Evolutionary conservation across 1,140 invertebrate genomes (phyloP).

Genomic region (Branchinecta lynchi): DNA sequence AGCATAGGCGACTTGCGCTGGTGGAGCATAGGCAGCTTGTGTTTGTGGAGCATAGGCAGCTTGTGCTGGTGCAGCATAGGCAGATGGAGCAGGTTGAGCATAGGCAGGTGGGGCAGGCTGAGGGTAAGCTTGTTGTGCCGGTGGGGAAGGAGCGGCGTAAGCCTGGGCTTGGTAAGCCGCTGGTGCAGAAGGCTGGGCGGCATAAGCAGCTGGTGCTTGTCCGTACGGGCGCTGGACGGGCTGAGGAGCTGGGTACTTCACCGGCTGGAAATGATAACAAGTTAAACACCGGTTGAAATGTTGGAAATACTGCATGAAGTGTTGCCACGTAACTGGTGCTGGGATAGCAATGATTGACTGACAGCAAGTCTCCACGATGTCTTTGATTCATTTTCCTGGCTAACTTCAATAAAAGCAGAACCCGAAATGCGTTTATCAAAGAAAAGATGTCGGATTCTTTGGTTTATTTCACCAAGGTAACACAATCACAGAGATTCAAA

Average conservation of each 20-base stretch:
- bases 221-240: conserved; percentile 20
- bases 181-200: conserved; percentile 15
- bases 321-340: no score
- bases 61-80: conserved; percentile 18
- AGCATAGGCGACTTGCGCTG: not conserved
- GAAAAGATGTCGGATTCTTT: no score
- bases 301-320: no score
- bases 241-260: conserved; percentile 15
- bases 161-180: not conserved
- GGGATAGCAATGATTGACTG: no score
- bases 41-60: not conserved
- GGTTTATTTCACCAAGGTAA: no score
- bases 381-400: no score
- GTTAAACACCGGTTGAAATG: no score
- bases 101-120: conserved; percentile 11
- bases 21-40: conserved; percentile 12
- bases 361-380: no score
- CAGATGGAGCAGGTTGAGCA: conserved; percentile 17
- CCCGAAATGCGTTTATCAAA: no score
- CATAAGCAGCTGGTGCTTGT: conserved; percentile 19
- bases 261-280: not conserved
- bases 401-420: no score
- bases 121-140: conserved; percentile 15
- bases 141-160: not conserved
- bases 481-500: no score